These are phyloP conservation scores for Tethya wilhelma DNA, from an alignment of 37 sponge, comb jelly and placozoan species.

Conservation along the genomic window DNA sequence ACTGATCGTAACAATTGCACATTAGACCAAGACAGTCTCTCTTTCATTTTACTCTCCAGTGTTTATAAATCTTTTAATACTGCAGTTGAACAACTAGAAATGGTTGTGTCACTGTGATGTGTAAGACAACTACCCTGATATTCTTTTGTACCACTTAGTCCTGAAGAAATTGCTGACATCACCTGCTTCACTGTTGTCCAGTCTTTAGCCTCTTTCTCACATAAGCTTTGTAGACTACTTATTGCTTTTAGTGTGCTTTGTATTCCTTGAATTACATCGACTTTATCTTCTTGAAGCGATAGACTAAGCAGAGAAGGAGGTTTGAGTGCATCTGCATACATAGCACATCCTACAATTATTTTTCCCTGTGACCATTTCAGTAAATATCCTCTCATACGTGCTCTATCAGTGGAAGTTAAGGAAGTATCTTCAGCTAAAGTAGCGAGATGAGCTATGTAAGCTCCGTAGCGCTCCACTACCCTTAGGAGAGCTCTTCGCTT, in stretches of 20 bases:
- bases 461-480: constrained; percentile 49
- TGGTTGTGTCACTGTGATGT: constrained; percentile 7
- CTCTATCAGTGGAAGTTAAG: constrained; percentile 15
- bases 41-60: constrained; percentile 39
- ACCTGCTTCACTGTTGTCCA: constrained; percentile 61
- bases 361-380: constrained; percentile 45
- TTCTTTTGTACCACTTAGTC: constrained; percentile 22
- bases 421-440: constrained; percentile 23
- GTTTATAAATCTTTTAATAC: constrained; percentile 22
- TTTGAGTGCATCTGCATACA: constrained; percentile 60
- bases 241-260: constrained; percentile 53
- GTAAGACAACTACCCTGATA: constrained; percentile 50
- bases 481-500: constrained; percentile 48
- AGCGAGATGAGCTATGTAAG: constrained; percentile 40
- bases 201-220: constrained; percentile 30
- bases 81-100: neutral
- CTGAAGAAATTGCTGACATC: neutral
- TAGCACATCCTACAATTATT: constrained; percentile 48
- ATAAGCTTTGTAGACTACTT: constrained; percentile 28
- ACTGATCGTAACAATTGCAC: constrained; percentile 33
- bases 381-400: constrained; percentile 44
- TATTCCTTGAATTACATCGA: constrained; percentile 44
- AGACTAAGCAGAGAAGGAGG: constrained; percentile 59
- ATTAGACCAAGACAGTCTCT: constrained; percentile 52
- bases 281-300: constrained; percentile 40